Conservation (phyloP, 2,888 invertebrate genomes). For the Cataglyphis altisquamis region DNA sequence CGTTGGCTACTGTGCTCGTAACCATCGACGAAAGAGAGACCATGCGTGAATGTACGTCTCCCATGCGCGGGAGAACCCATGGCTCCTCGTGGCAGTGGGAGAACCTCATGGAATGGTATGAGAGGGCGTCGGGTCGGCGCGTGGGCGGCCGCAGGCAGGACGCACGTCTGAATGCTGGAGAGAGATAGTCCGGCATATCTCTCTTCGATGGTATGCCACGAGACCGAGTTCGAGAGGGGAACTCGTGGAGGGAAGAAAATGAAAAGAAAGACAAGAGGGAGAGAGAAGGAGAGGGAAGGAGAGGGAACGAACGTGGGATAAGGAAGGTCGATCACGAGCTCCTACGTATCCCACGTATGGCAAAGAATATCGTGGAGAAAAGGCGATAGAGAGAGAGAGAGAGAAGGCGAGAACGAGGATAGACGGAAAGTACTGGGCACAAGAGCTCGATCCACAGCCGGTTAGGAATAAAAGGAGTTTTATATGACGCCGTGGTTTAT, state of each 20-base stretch:
- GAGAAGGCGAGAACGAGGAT: conserved; percentile 33
- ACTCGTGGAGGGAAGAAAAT: conserved; percentile 51
- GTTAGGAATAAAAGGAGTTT: conserved; percentile 81
- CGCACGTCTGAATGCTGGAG: conserved; percentile 83
- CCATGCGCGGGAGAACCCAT: conserved; percentile 67
- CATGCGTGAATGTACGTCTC: conserved; percentile 72
- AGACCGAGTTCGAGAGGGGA: conserved; percentile 65
- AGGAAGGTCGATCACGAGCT: conserved; percentile 57
- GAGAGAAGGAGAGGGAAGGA: conserved; percentile 43
- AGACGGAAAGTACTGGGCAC: conserved; percentile 53
- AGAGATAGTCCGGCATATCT: conserved; percentile 58
- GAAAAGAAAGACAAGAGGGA: conserved; percentile 52
- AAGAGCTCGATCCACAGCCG: conserved; percentile 71
- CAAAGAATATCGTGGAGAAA: conserved; percentile 72
- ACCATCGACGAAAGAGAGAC: conserved; percentile 42
- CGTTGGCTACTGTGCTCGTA: conserved; percentile 52
- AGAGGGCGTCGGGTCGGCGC: conserved; percentile 85
- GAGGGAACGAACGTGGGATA: conserved; percentile 57
- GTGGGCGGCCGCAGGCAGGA: conserved; percentile 86
- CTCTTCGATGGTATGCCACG: conserved; percentile 70
- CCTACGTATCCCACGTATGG: conserved; percentile 74
- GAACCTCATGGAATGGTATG: conserved; percentile 79
- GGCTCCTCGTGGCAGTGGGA: conserved; percentile 74
- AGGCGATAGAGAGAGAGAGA: conserved; percentile 20
- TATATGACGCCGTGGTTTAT: conserved; percentile 84